Percentiles rank a stretch among this genome's conserved stretches.
phyloP scores from a whole-genome alignment of 2,797 vertebrate species.

The Corythornis leucogaster region DNA sequence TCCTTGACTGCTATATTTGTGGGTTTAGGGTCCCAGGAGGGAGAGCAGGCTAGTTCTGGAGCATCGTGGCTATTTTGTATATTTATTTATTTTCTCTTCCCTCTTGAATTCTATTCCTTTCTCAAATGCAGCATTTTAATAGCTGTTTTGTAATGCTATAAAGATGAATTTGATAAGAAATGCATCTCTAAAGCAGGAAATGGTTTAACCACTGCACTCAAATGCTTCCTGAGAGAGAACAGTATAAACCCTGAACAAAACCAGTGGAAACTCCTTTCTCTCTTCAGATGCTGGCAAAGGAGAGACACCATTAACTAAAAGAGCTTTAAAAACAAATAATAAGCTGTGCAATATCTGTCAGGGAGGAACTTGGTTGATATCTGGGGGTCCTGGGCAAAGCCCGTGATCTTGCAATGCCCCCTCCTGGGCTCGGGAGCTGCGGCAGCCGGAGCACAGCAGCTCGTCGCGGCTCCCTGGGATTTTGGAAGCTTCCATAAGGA shows the following conservation, averaged over 20 bases:
- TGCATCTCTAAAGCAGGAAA: background rate
- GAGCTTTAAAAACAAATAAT: fast-evolving
- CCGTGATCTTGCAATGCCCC: constrained; percentile 29
- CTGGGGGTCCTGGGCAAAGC: fast-evolving
- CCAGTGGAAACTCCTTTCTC: background rate
- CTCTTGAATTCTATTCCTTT: background rate
- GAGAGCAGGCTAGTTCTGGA: background rate
- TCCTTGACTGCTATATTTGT: fast-evolving
- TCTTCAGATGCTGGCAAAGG: background rate
- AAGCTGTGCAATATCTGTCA: fast-evolving
- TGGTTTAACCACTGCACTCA: fast-evolving
- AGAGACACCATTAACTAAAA: fast-evolving
- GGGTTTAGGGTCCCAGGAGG: background rate
- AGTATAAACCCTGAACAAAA: background rate
- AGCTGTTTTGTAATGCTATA: background rate
- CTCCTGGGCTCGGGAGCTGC: constrained; percentile 22
- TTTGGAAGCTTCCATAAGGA: fast-evolving
- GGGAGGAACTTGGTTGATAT: fast-evolving
- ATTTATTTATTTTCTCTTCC: background rate
- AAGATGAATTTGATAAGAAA: background rate
- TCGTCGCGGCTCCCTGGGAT: background rate
- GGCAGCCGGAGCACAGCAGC: background rate
- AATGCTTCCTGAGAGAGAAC: background rate
- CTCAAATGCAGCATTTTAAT: background rate
- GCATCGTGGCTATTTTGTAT: background rate